A percentile compares a stretch with the other conserved stretches of the same genome.
Evolutionary conservation across 2,113 vertebrate species (phyloP).

Genomic region (Corythoichthys intestinalis): DNA sequence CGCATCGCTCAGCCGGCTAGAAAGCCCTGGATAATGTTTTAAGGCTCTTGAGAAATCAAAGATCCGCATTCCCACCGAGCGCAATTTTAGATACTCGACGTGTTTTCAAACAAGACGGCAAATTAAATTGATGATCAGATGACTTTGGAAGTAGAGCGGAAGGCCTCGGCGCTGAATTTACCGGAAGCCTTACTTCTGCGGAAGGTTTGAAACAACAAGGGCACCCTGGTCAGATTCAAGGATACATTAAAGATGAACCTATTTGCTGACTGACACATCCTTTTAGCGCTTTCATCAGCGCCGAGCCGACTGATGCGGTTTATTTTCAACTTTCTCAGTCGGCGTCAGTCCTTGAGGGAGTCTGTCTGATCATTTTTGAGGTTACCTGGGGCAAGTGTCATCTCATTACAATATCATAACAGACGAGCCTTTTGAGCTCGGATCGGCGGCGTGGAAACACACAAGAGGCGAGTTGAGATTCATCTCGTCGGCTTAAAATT

Average conservation of each 20-base stretch:
- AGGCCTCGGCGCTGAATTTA: slow-evolving; percentile 17
- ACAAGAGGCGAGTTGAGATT: background rate
- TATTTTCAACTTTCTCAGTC: slow-evolving; percentile 42
- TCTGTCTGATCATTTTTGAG: slow-evolving; percentile 19
- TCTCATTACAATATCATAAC: background rate
- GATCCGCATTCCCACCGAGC: slow-evolving; percentile 17
- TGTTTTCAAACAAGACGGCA: slow-evolving; percentile 14
- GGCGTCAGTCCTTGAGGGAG: slow-evolving; percentile 27
- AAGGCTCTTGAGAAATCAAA: slow-evolving; percentile 47
- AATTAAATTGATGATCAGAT: slow-evolving; percentile 20
- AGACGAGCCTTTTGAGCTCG: background rate
- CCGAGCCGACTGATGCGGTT: slow-evolving; percentile 41
- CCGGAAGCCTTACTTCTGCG: slow-evolving; percentile 13
- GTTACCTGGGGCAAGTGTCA: slow-evolving; percentile 13
- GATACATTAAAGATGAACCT: slow-evolving; percentile 53
- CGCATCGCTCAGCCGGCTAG: slow-evolving; percentile 39
- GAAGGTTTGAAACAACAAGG: slow-evolving; percentile 41
- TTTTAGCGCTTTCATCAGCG: slow-evolving; percentile 48
- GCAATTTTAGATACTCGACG: slow-evolving; percentile 5
- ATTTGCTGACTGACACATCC: slow-evolving; percentile 56
- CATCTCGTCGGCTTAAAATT: background rate
- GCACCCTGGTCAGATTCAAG: slow-evolving; percentile 40
- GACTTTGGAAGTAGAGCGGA: slow-evolving; percentile 8
- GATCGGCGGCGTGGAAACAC: background rate
- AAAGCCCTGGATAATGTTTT: slow-evolving; percentile 42